Base-by-base conservation (phyloP, 2,888 invertebrate genomes). In the Cosmia trapezina region DNA sequence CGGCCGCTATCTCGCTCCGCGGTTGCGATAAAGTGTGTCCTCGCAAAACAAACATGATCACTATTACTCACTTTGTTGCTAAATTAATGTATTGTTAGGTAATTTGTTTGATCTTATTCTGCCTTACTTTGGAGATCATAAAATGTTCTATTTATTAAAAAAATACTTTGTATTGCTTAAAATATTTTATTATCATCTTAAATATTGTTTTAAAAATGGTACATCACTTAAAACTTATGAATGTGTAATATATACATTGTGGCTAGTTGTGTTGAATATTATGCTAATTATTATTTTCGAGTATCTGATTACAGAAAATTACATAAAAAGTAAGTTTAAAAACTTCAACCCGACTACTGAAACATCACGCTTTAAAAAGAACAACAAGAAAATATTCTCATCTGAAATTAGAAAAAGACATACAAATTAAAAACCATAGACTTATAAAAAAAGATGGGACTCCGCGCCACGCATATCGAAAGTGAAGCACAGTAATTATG, bases 31-130 rank as follows among this genome's bases (percentile, higher is more conserved):
- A 74, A 43, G 45, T 45, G 45, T 45, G 14, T 22, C 0, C 9
- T 62, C 19, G 54, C 28, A 22, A 54, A 67, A 66, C 66, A 77
- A 72, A 77, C 43, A 54, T 71, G 4, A 33, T 9, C 14, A 14
- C 17, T 53, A 53, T 53, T 70, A 53, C 7, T 53, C 53, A 37
- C 12, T 22, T 43, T 61, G 49, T n/a, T 37, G 28, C 47, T 61
- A 19, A 45, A 37, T 41, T 33, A 69, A 22, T 61, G 7, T 28
- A 28, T 49, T n/a, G 14, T n/a, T n/a, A n/a, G n/a, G n/a, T 74
- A 7, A 75, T 51, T 74, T 59, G 45, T 47, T 47, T 64, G 11
- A 1, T 8, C 19, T 33, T 53, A 41, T 28, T 22, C 19, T 59
- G 53, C n/a, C 9, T 45, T 37, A n/a, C 4, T 57, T 28, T n/a